These are phyloP conservation scores for Scaptomyza flava DNA, from an alignment of 2,888 invertebrate genomes.

Conservation along the genomic window DNA sequence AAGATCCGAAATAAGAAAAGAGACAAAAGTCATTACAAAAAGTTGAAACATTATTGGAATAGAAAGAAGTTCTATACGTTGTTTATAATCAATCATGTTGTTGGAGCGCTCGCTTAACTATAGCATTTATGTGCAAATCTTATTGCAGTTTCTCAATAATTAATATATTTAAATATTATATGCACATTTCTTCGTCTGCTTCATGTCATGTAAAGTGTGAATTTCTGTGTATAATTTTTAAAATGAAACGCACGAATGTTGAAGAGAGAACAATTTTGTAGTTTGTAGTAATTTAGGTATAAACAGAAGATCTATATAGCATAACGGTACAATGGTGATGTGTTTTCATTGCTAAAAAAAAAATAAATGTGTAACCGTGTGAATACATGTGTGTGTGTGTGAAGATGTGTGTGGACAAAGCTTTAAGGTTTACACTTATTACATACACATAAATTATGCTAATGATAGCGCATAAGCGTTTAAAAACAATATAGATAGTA, in stretches of 20 bases:
- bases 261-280: conserved; percentile 35
- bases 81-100: conserved; percentile 35
- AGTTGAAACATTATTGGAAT: conserved; percentile 10
- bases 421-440: conserved; percentile 66
- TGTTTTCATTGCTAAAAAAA: conserved; percentile 11
- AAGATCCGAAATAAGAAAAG: neutral
- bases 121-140: conserved; percentile 10
- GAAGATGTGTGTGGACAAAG: conserved; percentile 11
- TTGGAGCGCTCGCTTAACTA: conserved; percentile 4
- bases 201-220: conserved; percentile 2
- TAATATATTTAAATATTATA: conserved; percentile 19
- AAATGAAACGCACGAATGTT: conserved; percentile 46
- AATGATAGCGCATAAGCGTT: conserved; percentile 51
- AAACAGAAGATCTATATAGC: conserved; percentile 20
- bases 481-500: conserved; percentile 2
- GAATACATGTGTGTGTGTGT: neutral
- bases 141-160: conserved; percentile 21
- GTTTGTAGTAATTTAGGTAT: conserved; percentile 7
- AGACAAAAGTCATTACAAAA: conserved; percentile 12
- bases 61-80: neutral
- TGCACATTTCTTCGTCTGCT: conserved; percentile 5
- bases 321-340: conserved; percentile 41
- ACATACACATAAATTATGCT: conserved; percentile 69
- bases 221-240: conserved; percentile 11
- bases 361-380: neutral